Evolutionary conservation across 1,140 invertebrate genomes (phyloP), one percentile per base, ranked within the genome.

Genomic region (Bombus balteatus): DNA sequence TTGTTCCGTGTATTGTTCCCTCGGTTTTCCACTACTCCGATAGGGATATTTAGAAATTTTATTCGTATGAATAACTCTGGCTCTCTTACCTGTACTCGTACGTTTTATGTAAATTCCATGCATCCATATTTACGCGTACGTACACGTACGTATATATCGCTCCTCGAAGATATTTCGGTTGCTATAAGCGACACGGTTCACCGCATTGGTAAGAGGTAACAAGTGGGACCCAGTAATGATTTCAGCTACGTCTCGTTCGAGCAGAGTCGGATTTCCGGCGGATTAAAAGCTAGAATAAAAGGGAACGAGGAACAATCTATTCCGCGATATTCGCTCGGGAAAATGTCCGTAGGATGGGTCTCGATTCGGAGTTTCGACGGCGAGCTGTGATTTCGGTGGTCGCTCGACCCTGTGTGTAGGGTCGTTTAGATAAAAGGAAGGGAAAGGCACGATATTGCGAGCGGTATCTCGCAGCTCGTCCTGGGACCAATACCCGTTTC

Each of bases 401-500:
- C 37, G 37, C n/a, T 8, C 34, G 12, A 53, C 15, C 47, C 25
- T 12, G 10, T 15, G 65, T 62, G 34, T n/a, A 15, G n/a, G 62
- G 68, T 89, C 73, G 85, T 79, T 73, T 82, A 83, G 88, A 89
- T 89, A 87, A 87, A 87, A 89, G 57, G 73, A 53, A 77, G 79
- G 68, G 85, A 72, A 74, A 53, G 59, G 59, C 41, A 25, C 66
- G 81, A 89, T 87, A 88, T 87, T 86, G 84, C 81, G 41, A 75
- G 76, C 80, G 59, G 37, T 86, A 81, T 89, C 88, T 89, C 57
- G 75, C 59, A 41, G 70, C 80, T 89, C 88, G 88, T 89, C 88
- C 72, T 87, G 88, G 88, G 88, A 89, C 79, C 88, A 79, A 89
- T 89, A 89, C 77, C 87, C 84, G 84, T 89, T 89, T 89, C 87